Base-by-base conservation (phyloP, 2,888 invertebrate genomes). In the Mesoligia furuncula region DNA sequence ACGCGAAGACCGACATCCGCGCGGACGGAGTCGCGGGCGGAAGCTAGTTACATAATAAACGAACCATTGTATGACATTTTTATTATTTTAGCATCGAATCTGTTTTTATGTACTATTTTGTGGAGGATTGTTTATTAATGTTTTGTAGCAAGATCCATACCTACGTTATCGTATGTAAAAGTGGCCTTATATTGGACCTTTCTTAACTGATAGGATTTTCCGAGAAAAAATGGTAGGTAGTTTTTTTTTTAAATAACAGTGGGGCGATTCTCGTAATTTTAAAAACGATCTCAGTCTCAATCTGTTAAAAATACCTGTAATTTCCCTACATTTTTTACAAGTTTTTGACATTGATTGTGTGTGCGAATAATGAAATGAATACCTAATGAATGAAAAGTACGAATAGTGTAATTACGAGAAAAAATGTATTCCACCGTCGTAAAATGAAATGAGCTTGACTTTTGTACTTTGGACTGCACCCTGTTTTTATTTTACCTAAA, bases 1-100 rank as follows among this genome's bases (percentile, higher is more conserved):
- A n/a, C n/a, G n/a, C n/a, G n/a, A n/a, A n/a, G n/a, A n/a, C n/a
- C n/a, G n/a, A n/a, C n/a, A n/a, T n/a, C n/a, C n/a, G n/a, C n/a
- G n/a, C n/a, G n/a, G n/a, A n/a, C n/a, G n/a, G n/a, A n/a, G n/a
- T n/a, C n/a, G n/a, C n/a, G n/a, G n/a, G n/a, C n/a, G n/a, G n/a
- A n/a, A n/a, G n/a, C n/a, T n/a, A n/a, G n/a, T 82, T 82, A 74
- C 48, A 57, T 72, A 80, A 80, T 70, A 17, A 24, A 42, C 15
- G 24, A 74, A 39, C n/a, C 15, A 64, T 69, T 74, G 69, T 54
- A 20, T 68, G 20, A 9, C 57, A 48, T 39, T 31, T 64, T 74
- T 27, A 2, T n/a, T 0, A 20, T 42, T 61, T 31, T 61, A 2
- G 2, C 45, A 51, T 64, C 7, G 42, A 17, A 36, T 15, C 31